Conservation (phyloP, 2,888 invertebrate genomes). For the Folsomia manolachei region DNA sequence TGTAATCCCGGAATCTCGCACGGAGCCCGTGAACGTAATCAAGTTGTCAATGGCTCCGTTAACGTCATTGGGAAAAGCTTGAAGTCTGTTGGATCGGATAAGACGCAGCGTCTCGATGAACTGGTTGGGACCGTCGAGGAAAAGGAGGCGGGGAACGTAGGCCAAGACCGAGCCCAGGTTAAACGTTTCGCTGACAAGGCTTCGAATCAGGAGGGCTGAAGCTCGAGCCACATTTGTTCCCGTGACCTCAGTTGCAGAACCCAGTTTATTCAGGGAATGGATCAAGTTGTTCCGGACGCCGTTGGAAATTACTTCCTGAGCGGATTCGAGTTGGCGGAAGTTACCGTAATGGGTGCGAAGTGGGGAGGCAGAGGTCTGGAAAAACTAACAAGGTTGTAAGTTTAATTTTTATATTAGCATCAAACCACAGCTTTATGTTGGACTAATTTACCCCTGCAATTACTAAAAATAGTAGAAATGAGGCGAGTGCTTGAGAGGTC, state of each 20-base stretch:
- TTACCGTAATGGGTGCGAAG: no score
- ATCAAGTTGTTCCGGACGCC: slow-evolving; percentile 16
- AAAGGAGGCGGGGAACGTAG: slow-evolving; percentile 44
- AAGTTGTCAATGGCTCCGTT: slow-evolving; percentile 44
- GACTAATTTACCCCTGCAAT: no score
- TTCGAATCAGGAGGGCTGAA: slow-evolving; percentile 37
- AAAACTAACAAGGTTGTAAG: no score
- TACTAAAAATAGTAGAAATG: no score
- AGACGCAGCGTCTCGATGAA: slow-evolving; percentile 45
- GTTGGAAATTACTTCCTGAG: neutral
- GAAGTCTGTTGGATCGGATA: slow-evolving; percentile 42
- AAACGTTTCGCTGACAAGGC: slow-evolving; percentile 26
- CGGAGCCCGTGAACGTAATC: slow-evolving; percentile 39
- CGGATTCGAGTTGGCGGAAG: neutral
- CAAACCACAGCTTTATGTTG: no score
- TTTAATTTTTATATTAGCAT: no score
- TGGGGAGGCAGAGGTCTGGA: no score
- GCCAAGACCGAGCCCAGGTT: slow-evolving; percentile 25
- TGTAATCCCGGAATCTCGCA: slow-evolving; percentile 36
- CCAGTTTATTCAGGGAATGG: slow-evolving; percentile 20
- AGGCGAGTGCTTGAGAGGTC: no score
- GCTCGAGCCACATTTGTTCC: slow-evolving; percentile 42
- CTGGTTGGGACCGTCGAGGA: slow-evolving; percentile 47
- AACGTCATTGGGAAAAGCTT: slow-evolving; percentile 36
- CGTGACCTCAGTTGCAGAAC: slow-evolving; percentile 38